Percentiles rank a stretch among this genome's conserved stretches.
Evolutionary conservation across 2,888 invertebrate species (phyloP).

Genomic region (Timema cristinae): DNA sequence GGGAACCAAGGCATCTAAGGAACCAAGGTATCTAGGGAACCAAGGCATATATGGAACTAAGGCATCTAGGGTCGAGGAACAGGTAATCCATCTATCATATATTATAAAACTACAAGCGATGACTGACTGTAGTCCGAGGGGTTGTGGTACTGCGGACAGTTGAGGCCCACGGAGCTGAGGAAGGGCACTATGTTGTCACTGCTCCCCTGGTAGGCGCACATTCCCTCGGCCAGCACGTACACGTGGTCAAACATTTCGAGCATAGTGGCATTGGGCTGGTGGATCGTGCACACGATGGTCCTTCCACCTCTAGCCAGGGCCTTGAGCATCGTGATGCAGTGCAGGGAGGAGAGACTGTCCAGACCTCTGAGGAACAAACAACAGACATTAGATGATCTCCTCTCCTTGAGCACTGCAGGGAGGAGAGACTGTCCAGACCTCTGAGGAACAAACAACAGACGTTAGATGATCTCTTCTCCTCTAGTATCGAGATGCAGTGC

Average conservation of each 20-base stretch:
- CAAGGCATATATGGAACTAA: no score
- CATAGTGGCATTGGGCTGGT: slow-evolving; percentile 56
- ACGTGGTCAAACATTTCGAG: slow-evolving; percentile 56
- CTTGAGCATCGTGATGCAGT: slow-evolving; percentile 51
- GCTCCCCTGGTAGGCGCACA: slow-evolving; percentile 54
- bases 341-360: slow-evolving; percentile 53
- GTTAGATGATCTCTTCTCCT: slow-evolving; percentile 49
- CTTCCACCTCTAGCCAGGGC: slow-evolving; percentile 50
- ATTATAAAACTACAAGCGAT: no score
- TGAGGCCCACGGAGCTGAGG: slow-evolving; percentile 48
- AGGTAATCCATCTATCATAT: no score
- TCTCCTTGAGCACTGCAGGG: slow-evolving; percentile 46
- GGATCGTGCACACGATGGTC: slow-evolving; percentile 57
- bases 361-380: slow-evolving; percentile 51
- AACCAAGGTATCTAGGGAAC: no score
- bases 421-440: slow-evolving; percentile 54
- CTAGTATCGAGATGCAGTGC: slow-evolving; percentile 51
- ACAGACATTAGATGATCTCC: neutral
- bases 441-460: slow-evolving; percentile 45
- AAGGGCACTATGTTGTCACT: slow-evolving; percentile 50
- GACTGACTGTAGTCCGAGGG: slow-evolving; percentile 57
- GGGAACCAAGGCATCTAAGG: no score
- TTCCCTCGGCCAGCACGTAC: slow-evolving; percentile 54
- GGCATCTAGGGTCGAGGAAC: no score
- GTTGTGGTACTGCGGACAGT: slow-evolving; percentile 58